Evolutionary conservation across 2,888 invertebrate species (phyloP).

Genomic region (Drosophila mettleri): DNA sequence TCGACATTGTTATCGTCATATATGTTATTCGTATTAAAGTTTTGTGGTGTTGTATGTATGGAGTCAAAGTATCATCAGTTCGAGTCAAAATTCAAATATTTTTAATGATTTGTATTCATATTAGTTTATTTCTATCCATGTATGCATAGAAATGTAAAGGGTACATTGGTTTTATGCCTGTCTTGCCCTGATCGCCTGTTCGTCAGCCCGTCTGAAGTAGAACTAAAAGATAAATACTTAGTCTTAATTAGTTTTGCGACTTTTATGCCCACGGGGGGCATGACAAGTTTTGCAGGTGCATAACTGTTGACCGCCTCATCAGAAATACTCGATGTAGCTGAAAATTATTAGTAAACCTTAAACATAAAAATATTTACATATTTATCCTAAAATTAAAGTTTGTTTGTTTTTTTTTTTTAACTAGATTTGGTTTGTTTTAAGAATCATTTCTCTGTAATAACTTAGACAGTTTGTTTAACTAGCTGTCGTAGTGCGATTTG

Average conservation of each 20-base stretch:
- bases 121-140: background rate
- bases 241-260: too few species aligned
- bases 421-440: background rate
- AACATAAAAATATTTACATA: background rate
- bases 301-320: background rate
- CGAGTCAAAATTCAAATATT: background rate
- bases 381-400: background rate
- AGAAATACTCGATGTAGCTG: background rate
- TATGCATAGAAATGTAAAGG: background rate
- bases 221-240: background rate
- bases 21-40: background rate
- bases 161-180: background rate
- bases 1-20: background rate
- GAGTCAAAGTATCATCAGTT: background rate
- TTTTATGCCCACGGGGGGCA: background rate
- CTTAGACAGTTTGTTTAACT: conserved; percentile 10
- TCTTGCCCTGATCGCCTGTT: background rate
- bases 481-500: conserved; percentile 7
- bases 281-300: background rate
- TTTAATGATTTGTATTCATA: background rate
- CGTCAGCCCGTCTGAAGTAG: background rate
- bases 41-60: background rate
- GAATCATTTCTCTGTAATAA: background rate
- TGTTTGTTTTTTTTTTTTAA: too few species aligned
- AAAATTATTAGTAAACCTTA: background rate